Percentiles rank a stretch among this genome's conserved stretches.
These are phyloP conservation scores for Boleophthalmus pectinirostris DNA, from an alignment of 2,113 vertebrate species.

Conservation along the genomic window DNA sequence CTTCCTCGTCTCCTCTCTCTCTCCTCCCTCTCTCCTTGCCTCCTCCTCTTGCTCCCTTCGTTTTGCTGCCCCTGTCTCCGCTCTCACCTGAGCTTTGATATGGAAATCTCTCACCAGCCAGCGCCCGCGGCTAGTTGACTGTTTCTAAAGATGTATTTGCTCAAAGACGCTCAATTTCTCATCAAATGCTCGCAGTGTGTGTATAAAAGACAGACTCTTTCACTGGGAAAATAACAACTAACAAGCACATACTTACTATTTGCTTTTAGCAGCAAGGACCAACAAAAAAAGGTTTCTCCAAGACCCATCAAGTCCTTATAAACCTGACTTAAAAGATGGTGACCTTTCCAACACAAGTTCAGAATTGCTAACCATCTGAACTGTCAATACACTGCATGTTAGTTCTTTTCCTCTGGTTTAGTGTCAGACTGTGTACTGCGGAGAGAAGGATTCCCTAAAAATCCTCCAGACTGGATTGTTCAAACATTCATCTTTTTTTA, in stretches of 20 bases:
- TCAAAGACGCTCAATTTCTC: constrained; percentile 73
- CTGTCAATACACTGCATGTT: constrained; percentile 15
- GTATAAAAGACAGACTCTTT: constrained; percentile 63
- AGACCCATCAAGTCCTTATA: constrained; percentile 40
- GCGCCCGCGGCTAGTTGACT: constrained; percentile 64
- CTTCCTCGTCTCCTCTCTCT: neutral
- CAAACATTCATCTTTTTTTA: neutral
- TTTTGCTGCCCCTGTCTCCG: constrained; percentile 32
- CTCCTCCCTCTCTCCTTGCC: neutral
- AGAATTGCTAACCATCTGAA: constrained; percentile 18
- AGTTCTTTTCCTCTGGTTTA: constrained; percentile 22
- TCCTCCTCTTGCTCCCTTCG: neutral
- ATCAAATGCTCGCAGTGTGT: constrained; percentile 68
- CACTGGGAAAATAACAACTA: constrained; percentile 66
- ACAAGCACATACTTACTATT: constrained; percentile 44
- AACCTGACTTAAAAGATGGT: constrained; percentile 41
- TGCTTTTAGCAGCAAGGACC: constrained; percentile 43
- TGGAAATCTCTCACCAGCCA: constrained; percentile 71
- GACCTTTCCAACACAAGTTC: constrained; percentile 35
- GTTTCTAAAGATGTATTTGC: constrained; percentile 75
- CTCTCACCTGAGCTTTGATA: constrained; percentile 78
- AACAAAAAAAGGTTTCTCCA: constrained; percentile 33
- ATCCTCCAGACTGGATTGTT: neutral
- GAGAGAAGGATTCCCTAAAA: neutral
- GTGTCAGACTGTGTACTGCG: neutral